Conservation (phyloP, 2,113 vertebrate species). For the Tringa solitaria region DNA sequence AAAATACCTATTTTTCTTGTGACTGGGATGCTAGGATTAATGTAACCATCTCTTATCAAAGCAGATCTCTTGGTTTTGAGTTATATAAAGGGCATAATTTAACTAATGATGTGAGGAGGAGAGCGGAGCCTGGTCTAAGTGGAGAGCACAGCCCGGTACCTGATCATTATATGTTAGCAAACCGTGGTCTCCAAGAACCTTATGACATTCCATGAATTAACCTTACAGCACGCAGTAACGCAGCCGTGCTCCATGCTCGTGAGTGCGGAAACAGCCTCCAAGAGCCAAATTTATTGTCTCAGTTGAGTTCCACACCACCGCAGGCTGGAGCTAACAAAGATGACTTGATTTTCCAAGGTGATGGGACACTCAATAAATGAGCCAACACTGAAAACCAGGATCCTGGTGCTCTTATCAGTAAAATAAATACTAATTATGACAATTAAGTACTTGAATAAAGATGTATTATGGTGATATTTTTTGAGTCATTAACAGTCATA, state of each 20-base stretch:
- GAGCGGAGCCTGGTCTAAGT: background rate
- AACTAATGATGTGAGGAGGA: background rate
- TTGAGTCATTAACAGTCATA: background rate
- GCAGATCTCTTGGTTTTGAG: background rate
- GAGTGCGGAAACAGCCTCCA: background rate
- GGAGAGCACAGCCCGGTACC: background rate
- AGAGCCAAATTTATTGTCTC: background rate
- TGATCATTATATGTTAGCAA: background rate
- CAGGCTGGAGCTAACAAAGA: background rate
- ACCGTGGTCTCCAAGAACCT: background rate
- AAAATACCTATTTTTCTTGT: rapidly evolving
- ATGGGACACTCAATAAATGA: background rate
- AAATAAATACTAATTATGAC: background rate
- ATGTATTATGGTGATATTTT: background rate
- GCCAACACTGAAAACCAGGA: background rate
- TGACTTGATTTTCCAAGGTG: background rate
- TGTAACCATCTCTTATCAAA: background rate
- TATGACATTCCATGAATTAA: background rate
- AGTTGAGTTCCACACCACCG: background rate
- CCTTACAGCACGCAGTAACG: background rate
- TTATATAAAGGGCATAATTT: background rate
- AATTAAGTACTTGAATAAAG: background rate
- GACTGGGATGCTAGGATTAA: background rate
- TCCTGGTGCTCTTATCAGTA: background rate
- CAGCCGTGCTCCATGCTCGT: background rate